Conservation (phyloP, 2,113 vertebrate species). For the Podocnemis expansa region DNA sequence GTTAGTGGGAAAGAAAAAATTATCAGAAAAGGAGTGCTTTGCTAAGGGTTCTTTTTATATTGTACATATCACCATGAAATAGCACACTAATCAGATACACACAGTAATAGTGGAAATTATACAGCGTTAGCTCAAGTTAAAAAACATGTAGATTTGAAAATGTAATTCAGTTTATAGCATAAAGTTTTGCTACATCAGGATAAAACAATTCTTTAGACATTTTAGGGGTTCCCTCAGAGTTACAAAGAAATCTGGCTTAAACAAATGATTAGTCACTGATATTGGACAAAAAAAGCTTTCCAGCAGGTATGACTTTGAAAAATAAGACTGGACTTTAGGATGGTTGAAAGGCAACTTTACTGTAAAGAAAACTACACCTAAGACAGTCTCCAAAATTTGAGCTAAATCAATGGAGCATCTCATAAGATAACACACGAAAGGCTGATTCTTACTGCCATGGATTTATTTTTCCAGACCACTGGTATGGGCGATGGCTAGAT, state of each 20-base stretch:
- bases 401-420: conserved; percentile 25
- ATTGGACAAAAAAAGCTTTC: neutral
- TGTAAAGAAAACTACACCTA: conserved; percentile 7
- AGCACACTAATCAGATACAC: neutral
- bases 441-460: conserved; percentile 21
- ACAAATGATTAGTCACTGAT: neutral
- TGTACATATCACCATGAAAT: neutral
- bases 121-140: no score
- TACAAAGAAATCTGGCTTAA: neutral
- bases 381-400: neutral
- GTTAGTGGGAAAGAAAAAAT: neutral
- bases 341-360: neutral
- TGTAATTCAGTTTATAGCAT: neutral
- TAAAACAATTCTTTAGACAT: neutral
- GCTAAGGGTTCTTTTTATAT: neutral
- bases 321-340: neutral
- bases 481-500: neutral
- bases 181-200: neutral
- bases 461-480: conserved; percentile 50
- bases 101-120: neutral
- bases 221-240: neutral
- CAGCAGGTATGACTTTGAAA: neutral
- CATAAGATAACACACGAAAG: conserved; percentile 28
- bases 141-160: neutral
- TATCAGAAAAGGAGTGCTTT: no score